Base-by-base conservation (phyloP, 1,140 invertebrate genomes). In the Drosophila littoralis region DNA sequence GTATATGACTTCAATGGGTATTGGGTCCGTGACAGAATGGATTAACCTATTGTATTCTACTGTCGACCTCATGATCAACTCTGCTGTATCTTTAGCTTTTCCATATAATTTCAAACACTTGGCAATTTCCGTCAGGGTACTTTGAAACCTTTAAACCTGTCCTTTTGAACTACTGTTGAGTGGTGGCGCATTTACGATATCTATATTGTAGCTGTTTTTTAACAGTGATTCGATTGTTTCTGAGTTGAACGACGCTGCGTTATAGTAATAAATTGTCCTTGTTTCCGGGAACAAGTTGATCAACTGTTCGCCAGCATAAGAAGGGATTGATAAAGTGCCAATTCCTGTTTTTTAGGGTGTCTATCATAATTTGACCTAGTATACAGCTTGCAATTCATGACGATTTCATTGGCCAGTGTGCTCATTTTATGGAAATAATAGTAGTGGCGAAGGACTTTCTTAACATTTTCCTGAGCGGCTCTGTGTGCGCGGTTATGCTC, bases 71-170 rank as follows among this genome's bases (percentile, higher is more conserved):
- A 12, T 59, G 59, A 5, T 59, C 35, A n/a, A n/a, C n/a, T n/a
- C n/a, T n/a, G n/a, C n/a, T n/a, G n/a, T n/a, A n/a, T n/a, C n/a
- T n/a, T n/a, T n/a, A n/a, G n/a, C n/a, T n/a, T n/a, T n/a, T n/a
- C n/a, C n/a, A n/a, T n/a, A n/a, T 15, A 72, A 7, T 32, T 64
- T 72, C 3, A 72, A 17, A n/a, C 69, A 52, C 12, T 52, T 35
- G 1, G 52, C 60, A 7, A 72, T 59, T 36, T 65, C 54, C 8
- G n/a, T 35, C 6, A 72, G 38, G 3, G 52, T 64, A 6, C 35
- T 72, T 10, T 72, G 61, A 15, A 65, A 65, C 8, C 60, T 33
- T 45, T 72, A 54, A 5, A 65, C 61, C 45, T 65, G 69, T 0
- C 45, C 70, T 35, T 72, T 72, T 32, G 52, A 72, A 3, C 12